Base-by-base conservation (phyloP, 2,797 vertebrate genomes). In the Esox masquinongy region DNA sequence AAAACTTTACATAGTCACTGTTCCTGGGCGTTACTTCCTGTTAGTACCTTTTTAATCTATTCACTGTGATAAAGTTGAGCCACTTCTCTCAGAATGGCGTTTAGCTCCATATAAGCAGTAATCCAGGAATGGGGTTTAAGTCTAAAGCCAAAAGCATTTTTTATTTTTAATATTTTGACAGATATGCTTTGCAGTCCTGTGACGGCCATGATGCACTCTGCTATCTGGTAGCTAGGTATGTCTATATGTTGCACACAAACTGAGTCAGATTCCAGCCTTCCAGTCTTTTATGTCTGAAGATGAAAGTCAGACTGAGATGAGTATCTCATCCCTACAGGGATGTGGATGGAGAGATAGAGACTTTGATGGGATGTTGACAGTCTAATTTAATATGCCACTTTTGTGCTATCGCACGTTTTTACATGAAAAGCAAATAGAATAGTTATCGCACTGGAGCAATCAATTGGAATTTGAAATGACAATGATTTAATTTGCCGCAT, bases 341-440 rank as follows among this genome's bases (percentile, higher is more conserved):
- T 8, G 8, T 24, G 15, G 14, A 50, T 31, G n/a, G 51, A 36
- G 26, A n/a, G 70, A 59, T 29, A 34, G 19, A 56, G 8, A 53
- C 7, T 29, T 24, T 31, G 70, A 72, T 50, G 51, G 49, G 47
- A 49, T 70, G 68, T 50, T 70, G 68, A 70, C 68, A 29, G 14
- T 17, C 39, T 70, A 31, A 68, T 68, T 70, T 29, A 4, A 26
- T 17, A 70, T 50, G 4, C 68, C 22, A 22, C 14, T 49, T 70
- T 29, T 15, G 22, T 50, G 68, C 24, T 70, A 70, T 50, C 2
- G 3, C 12, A 14, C 12, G 43, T 47, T 14, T 39, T 47, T 22
- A 50, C 50, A 70, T 17, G 24, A 22, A 70, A 70, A 47, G 22
- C 22, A 0, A 49, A 16, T 24, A 16, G 6, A 69, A 26, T 5